phyloP scores from a whole-genome alignment of 1,140 invertebrate genomes.

The Diabrotica undecimpunctata region DNA sequence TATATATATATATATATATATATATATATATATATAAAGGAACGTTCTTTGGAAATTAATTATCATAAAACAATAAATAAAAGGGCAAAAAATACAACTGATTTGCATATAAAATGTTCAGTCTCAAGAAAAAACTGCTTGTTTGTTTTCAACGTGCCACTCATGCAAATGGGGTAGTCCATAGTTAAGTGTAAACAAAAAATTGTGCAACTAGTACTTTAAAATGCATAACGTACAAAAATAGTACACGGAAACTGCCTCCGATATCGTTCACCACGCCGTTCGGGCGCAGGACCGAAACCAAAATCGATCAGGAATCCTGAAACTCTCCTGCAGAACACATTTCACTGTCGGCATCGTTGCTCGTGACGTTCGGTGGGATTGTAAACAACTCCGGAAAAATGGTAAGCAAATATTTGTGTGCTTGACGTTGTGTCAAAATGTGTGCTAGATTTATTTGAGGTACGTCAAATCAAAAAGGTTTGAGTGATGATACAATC shows the following conservation, averaged over 20 bases:
- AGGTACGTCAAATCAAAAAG: not conserved
- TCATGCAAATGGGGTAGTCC: no score
- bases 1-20: no score
- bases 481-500: no score
- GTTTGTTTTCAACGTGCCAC: no score
- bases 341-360: not conserved
- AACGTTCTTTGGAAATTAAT: no score
- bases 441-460: not conserved
- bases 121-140: no score
- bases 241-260: not conserved
- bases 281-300: not conserved
- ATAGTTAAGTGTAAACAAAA: not conserved
- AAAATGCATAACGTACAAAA: not conserved
- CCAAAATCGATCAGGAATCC: not conserved
- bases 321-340: not conserved
- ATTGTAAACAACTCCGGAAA: slow-evolving; percentile 2
- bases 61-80: no score
- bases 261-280: not conserved
- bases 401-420: slow-evolving; percentile 3
- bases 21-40: no score
- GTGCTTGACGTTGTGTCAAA: not conserved
- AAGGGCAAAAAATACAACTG: no score
- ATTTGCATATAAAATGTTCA: no score
- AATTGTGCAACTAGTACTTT: not conserved
- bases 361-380: not conserved